Conservation (phyloP, 2,888 invertebrate genomes). For the Megaustenia siamemsis region DNA sequence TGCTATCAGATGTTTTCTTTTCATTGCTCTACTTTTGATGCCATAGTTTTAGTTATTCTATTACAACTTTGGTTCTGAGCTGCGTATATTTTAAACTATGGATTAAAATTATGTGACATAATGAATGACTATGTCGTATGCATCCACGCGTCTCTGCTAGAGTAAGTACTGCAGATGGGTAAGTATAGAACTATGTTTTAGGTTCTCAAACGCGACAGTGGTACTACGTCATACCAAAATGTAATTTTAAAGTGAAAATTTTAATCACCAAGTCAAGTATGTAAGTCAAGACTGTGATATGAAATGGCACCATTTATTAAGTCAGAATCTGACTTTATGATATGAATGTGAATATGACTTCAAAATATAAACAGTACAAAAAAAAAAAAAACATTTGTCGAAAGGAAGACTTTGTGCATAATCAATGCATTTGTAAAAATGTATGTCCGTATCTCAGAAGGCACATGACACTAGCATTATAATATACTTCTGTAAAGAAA, state of each 20-base stretch:
- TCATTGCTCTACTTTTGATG: too few relatives aligned
- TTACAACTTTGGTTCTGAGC: too few relatives aligned
- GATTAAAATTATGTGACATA: not conserved
- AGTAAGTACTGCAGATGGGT: conserved; percentile 10
- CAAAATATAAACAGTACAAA: too few relatives aligned
- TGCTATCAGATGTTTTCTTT: too few relatives aligned
- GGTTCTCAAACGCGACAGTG: not conserved
- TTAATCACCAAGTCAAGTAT: not conserved
- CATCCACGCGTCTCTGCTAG: conserved; percentile 25
- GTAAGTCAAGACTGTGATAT: not conserved
- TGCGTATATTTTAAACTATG: not conserved
- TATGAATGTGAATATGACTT: too few relatives aligned
- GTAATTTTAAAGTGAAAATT: not conserved
- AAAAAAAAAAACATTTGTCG: too few relatives aligned
- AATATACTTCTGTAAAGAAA: not conserved
- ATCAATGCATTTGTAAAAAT: not conserved
- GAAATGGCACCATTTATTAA: not conserved
- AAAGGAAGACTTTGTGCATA: not conserved
- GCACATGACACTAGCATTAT: not conserved
- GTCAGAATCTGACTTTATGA: not conserved
- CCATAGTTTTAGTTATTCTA: not conserved
- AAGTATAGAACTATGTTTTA: not conserved
- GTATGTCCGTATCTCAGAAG: not conserved
- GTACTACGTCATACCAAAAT: not conserved
- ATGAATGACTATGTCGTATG: not conserved